Percentiles rank a stretch among this genome's conserved stretches.
Evolutionary conservation across 1,140 invertebrate genomes (phyloP).

Genomic region (Sarcophaga peregrina): DNA sequence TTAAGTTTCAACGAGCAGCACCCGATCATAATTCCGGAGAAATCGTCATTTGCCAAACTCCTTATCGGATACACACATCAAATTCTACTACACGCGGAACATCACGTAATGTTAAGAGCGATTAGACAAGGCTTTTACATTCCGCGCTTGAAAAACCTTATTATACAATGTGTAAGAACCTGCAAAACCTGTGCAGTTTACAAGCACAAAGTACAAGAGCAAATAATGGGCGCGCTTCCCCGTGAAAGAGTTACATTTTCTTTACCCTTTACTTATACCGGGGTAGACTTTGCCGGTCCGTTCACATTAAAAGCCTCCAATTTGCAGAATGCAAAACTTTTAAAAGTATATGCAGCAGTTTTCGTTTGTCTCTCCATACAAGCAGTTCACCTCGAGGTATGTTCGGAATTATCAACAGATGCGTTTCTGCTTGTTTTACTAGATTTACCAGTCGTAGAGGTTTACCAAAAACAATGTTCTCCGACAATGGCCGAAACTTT

Average conservation of each 20-base stretch:
- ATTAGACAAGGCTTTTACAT: not conserved
- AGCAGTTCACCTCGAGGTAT: conserved; percentile 6
- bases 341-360: conserved; percentile 6
- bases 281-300: not conserved
- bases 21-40: conserved; percentile 29
- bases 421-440: not conserved
- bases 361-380: not conserved
- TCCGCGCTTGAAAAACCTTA: not conserved
- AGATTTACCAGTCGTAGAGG: not conserved
- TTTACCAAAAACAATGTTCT: not conserved
- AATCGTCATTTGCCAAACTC: conserved; percentile 10
- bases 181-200: not conserved
- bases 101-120: not conserved
- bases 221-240: too few species aligned
- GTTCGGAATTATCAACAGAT: not conserved
- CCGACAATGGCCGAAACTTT: not conserved
- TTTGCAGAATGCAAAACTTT: not conserved
- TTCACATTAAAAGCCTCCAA: not conserved
- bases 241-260: not conserved
- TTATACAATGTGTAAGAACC: not conserved
- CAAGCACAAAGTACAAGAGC: too few species aligned
- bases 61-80: not conserved
- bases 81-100: not conserved
- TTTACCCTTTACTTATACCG: not conserved
- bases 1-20: conserved; percentile 21